Percentiles rank a stretch among this genome's conserved stretches.
Evolutionary conservation across 1,140 invertebrate species (phyloP).

Genomic region (Papilio machaon): DNA sequence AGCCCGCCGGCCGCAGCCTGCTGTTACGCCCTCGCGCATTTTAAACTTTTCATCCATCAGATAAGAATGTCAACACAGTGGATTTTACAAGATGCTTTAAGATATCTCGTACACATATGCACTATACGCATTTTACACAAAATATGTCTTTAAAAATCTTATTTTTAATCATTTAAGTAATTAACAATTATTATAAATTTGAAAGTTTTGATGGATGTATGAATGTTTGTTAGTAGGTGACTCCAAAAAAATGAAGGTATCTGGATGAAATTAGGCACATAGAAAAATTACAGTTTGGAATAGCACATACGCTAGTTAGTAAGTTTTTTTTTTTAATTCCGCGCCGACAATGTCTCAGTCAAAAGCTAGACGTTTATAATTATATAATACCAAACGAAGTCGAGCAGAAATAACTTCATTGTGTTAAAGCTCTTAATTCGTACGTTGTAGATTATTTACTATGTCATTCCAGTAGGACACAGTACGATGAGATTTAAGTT

Average conservation of each 20-base stretch:
- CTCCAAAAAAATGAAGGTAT: no score
- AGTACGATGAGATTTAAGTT: neutral
- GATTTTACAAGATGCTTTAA: neutral
- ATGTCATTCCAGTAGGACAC: neutral
- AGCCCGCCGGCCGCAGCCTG: neutral
- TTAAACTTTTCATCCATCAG: conserved; percentile 57
- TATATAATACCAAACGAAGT: no score
- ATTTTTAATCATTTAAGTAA: no score
- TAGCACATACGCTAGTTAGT: no score
- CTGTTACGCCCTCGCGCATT: conserved; percentile 46
- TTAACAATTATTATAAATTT: no score
- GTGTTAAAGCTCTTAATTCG: neutral
- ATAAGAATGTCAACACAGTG: conserved; percentile 45
- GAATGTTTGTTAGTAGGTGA: no score
- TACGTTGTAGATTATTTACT: neutral
- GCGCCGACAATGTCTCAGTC: no score
- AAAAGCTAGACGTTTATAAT: no score
- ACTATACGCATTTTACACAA: neutral
- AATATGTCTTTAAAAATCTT: neutral
- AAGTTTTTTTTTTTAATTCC: no score
- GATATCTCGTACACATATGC: neutral
- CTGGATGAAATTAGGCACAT: no score
- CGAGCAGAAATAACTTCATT: neutral
- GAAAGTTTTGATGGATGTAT: no score
- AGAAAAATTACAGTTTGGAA: no score